These are phyloP conservation scores for Balanococcus diminutus DNA, from an alignment of 2,888 invertebrate genomes.

Conservation along the genomic window DNA sequence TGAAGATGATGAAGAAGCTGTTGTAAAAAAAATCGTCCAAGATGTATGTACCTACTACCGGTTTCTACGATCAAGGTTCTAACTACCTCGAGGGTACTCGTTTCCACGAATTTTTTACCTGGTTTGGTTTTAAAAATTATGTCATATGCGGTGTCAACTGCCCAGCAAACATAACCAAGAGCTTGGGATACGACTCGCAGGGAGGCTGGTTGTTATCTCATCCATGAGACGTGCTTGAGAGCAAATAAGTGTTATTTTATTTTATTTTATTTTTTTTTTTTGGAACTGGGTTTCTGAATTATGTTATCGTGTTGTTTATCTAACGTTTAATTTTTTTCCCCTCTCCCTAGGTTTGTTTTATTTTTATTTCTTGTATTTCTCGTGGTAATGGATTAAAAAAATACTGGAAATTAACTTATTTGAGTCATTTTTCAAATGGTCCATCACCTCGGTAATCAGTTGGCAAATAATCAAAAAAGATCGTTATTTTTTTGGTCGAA, in stretches of 20 bases:
- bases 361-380: no score
- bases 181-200: not conserved
- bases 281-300: no score
- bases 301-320: no score
- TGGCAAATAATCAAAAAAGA: no score
- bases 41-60: conserved; percentile 33
- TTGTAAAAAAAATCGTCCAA: not conserved
- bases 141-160: not conserved
- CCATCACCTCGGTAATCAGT: no score
- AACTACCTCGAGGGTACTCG: not conserved
- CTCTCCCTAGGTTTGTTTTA: no score
- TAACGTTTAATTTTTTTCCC: no score
- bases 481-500: no score
- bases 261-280: no score
- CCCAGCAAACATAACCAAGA: not conserved
- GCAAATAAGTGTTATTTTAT: not conserved
- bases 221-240: not conserved
- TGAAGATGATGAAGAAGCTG: not conserved
- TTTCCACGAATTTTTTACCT: conserved; percentile 24
- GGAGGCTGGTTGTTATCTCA: not conserved
- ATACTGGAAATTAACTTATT: no score
- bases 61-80: conserved; percentile 17
- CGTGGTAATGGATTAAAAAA: no score
- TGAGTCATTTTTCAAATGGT: no score
- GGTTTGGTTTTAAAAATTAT: conserved; percentile 23